Evolutionary conservation across 2,113 vertebrate genomes (phyloP), one percentile per base, ranked within the genome.

Genomic region (Cyprinodon brontotheroides): DNA sequence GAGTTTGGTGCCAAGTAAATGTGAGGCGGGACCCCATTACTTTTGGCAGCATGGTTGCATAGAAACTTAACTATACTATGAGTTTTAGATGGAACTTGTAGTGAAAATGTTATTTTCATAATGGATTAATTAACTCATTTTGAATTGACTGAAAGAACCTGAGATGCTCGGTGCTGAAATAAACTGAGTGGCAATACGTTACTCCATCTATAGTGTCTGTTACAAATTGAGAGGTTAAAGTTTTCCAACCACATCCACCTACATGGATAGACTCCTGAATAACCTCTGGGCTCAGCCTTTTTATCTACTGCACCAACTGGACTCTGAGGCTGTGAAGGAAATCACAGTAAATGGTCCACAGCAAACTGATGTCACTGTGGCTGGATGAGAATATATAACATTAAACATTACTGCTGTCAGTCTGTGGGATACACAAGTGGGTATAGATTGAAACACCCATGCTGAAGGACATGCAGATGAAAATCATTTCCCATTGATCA

Each of bases 401-500:
- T 45, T 71, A 85, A 72, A 66, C 81, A 83, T 75, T 70, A 72
- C 15, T 38, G 73, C n/a, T 1, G 7, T 53, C 6, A 20, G 50
- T 10, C 50, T 61, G 39, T 36, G 38, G 0, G 29, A 65, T 77
- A 83, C 41, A 57, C 64, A 61, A 60, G 68, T 72, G 68, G 60
- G 64, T 75, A 85, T 78, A 69, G 79, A 89, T 89, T 81, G 77
- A 72, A 85, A 84, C 65, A 8, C 75, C 77, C 77, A 79, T 80
- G 64, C 72, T 72, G 67, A 81, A 61, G 79, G 63, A 77, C 72
- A 75, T 67, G 3, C 62, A 53, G 71, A 74, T 65, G 57, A 68
- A 77, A 20, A 62, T 41, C 22, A 43, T 74, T 80, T 74, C 60
- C 57, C 74, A 45, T 63, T 41, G 61, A 82, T 64, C 48, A 70